A percentile compares a stretch with the other conserved stretches of the same genome.
Evolutionary conservation across 2,888 invertebrate genomes (phyloP).

Genomic region (Athalia rosae): DNA sequence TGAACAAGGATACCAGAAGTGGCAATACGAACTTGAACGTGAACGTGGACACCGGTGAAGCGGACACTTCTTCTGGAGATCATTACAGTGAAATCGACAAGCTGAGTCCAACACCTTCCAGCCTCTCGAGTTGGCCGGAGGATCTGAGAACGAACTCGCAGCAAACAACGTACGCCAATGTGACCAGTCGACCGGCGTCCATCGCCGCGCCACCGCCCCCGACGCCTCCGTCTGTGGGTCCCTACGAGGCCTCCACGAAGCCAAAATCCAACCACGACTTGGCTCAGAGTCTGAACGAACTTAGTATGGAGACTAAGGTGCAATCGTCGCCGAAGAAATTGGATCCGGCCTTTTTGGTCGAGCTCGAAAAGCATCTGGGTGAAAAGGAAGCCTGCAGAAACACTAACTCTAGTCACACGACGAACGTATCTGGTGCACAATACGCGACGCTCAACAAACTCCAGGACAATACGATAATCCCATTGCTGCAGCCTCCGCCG

Average conservation of each 20-base stretch:
- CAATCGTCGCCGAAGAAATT: slow-evolving; percentile 72
- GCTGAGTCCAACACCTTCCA: slow-evolving; percentile 53
- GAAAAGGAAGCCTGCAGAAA: slow-evolving; percentile 73
- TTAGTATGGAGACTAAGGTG: slow-evolving; percentile 58
- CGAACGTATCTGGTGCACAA: slow-evolving; percentile 43
- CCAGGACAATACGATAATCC: slow-evolving; percentile 66
- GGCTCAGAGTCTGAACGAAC: slow-evolving; percentile 62
- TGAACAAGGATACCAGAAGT: slow-evolving; percentile 62
- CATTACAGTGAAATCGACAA: slow-evolving; percentile 69
- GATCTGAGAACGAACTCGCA: slow-evolving; percentile 58
- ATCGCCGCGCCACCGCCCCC: slow-evolving; percentile 57
- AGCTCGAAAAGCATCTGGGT: slow-evolving; percentile 80
- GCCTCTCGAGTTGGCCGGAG: slow-evolving; percentile 66
- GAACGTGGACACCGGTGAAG: slow-evolving; percentile 56
- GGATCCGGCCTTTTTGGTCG: slow-evolving; percentile 79
- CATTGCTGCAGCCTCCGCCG: slow-evolving; percentile 75
- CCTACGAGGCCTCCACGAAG: slow-evolving; percentile 65
- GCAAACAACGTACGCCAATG: slow-evolving; percentile 65
- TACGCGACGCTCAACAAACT: slow-evolving; percentile 55
- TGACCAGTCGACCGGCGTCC: slow-evolving; percentile 53
- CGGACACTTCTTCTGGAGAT: slow-evolving; percentile 51
- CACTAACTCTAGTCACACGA: slow-evolving; percentile 68
- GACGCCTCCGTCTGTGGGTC: slow-evolving; percentile 59
- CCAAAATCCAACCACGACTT: slow-evolving; percentile 65
- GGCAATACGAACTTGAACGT: slow-evolving; percentile 64